These are phyloP conservation scores for Drosophila gaucha DNA, from an alignment of 2,888 invertebrate species.

Conservation along the genomic window DNA sequence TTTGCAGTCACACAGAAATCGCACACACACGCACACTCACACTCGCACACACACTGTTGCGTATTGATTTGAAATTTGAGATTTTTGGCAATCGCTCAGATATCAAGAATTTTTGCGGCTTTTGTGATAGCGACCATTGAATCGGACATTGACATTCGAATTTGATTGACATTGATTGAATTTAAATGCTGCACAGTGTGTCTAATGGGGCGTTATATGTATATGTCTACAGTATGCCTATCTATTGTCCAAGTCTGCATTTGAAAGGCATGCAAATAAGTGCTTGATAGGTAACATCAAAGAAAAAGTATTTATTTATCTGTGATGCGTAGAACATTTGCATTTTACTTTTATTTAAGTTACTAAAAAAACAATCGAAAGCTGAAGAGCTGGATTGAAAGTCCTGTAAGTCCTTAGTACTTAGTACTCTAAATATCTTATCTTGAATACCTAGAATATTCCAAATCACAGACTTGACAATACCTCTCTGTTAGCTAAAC, in stretches of 20 bases:
- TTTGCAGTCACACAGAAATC: constrained; percentile 9
- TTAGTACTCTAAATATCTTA: no score
- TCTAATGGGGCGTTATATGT: constrained; percentile 51
- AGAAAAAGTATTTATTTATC: not conserved
- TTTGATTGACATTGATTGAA: constrained; percentile 59
- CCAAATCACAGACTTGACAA: no score
- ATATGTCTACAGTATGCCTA: not conserved
- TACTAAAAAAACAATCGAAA: not conserved
- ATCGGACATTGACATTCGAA: constrained; percentile 47
- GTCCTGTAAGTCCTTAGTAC: no score
- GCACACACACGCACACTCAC: constrained; percentile 6
- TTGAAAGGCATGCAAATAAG: not conserved
- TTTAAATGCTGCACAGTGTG: constrained; percentile 58
- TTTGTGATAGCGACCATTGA: constrained; percentile 60
- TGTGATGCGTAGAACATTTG: not conserved
- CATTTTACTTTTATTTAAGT: not conserved
- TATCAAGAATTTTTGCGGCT: constrained; percentile 59
- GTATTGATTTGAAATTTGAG: constrained; percentile 45
- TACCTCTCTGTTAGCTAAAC: no score
- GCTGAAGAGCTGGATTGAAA: no score
- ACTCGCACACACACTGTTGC: constrained; percentile 3
- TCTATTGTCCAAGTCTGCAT: constrained; percentile 22
- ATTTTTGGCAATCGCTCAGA: constrained; percentile 30
- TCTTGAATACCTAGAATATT: no score
- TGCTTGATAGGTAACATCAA: not conserved